A percentile compares a stretch with the other conserved stretches of the same genome.
Conservation (phyloP, 2,113 vertebrate species). For the Fulmarus glacialis region DNA sequence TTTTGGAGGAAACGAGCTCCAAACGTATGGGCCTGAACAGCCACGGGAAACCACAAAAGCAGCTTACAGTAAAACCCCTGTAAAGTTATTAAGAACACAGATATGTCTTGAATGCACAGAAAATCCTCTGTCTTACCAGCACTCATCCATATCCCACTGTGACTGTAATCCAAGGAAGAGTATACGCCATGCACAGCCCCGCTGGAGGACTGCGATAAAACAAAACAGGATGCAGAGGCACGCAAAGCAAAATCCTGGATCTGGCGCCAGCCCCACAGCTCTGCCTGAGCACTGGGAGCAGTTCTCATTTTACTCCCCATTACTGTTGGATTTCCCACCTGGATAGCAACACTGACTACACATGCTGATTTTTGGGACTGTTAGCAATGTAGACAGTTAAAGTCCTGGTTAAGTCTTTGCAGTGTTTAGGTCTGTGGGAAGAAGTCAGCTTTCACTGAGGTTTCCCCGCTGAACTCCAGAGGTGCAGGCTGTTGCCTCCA, state of each 20-base stretch:
- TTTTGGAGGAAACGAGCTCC: background rate
- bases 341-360: fast-evolving
- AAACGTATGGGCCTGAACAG: background rate
- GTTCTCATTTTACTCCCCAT: background rate
- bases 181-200: fast-evolving
- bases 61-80: conserved; percentile 38
- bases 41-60: background rate
- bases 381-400: background rate
- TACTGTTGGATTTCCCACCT: background rate
- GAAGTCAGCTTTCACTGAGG: background rate
- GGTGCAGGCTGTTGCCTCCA: background rate
- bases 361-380: background rate
- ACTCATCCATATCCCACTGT: background rate
- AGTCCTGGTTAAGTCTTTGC: background rate
- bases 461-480: background rate
- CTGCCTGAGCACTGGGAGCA: background rate
- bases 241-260: background rate
- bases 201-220: fast-evolving
- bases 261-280: background rate
- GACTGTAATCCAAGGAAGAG: background rate
- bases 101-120: background rate
- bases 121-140: conserved; percentile 43
- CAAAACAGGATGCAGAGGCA: background rate
- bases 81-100: conserved; percentile 33
- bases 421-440: background rate